Evolutionary conservation across 2,113 vertebrate species (phyloP), one percentile per base, ranked within the genome.

Genomic region (Tenrec ecaudatus): DNA sequence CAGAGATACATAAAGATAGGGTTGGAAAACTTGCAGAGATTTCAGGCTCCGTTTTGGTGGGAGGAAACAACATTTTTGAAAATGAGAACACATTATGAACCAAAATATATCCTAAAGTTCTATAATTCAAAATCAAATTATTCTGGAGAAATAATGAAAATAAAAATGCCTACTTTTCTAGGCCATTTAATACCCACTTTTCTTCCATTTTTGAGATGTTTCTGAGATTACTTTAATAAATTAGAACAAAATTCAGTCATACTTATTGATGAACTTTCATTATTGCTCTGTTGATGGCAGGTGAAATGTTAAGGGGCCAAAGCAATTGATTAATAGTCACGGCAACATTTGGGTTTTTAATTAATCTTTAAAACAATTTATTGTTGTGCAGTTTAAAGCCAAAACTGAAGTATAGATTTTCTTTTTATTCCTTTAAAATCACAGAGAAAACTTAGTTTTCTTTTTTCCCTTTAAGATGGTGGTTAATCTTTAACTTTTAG

Each of bases 281-380:
- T 78, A n/a, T 71, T 31, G 78, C 43, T 82, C 58, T 80, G 68
- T 85, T 87, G 57, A 29, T 80, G 83, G 62, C 23, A 86, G 27
- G 29, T 64, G 47, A 77, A 80, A 8, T n/a, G 27, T 57, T 87
- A 78, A 82, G 88, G 53, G 62, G 71, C 73, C 40, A 15, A 94
- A 57, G 33, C 9, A 17, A 20, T 80, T 82, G 85, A 89, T 94
- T 82, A 91, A 86, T 64, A 40, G 43, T 81, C 76, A 81, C 14
- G 57, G 36, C 9, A 43, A 58, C 38, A 33, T n/a, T 90, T 81
- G 82, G 25, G 33, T 40, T 60, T 36, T 66, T 82, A 83, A 94
- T 94, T 87, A 80, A 62, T 94, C 85, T 95, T 88, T 69, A 77
- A 22, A 92, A 88, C 68, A 93, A 87, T 79, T 87, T 83, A 86